Conservation (phyloP, 2,797 vertebrate species). For the Acomys russatus region DNA sequence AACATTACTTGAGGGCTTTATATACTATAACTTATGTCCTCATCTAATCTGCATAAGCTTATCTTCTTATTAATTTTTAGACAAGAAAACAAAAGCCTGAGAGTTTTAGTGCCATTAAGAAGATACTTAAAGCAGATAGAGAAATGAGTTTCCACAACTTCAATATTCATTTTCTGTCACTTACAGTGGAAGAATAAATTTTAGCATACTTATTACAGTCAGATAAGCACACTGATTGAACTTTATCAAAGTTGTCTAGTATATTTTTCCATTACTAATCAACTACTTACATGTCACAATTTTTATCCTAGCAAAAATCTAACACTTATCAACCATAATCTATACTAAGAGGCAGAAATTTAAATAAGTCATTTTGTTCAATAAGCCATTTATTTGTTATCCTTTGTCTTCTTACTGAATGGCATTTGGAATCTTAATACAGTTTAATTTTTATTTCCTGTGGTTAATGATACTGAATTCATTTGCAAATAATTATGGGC, state of each 20-base stretch:
- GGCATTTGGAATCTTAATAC: neutral
- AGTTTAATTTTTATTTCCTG: neutral
- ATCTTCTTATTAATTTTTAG: neutral
- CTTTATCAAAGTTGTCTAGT: neutral
- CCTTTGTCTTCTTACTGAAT: neutral
- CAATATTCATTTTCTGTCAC: neutral
- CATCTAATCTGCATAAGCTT: neutral
- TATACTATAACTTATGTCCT: neutral
- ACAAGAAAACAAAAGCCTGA: neutral
- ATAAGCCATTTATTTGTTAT: neutral
- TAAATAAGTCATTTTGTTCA: neutral
- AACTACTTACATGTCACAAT: neutral
- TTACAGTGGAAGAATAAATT: neutral
- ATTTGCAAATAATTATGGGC: neutral
- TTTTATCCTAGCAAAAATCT: neutral
- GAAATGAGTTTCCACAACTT: neutral
- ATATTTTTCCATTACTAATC: neutral
- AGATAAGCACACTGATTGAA: neutral
- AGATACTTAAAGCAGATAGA: conserved; percentile 16
- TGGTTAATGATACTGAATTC: neutral
- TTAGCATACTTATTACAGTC: conserved; percentile 1
- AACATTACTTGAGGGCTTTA: neutral
- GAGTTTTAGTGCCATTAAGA: neutral
- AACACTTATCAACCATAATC: neutral
- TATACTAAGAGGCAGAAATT: neutral